phyloP scores from a whole-genome alignment of 2,113 vertebrate genomes.

The Alethe castanea region DNA sequence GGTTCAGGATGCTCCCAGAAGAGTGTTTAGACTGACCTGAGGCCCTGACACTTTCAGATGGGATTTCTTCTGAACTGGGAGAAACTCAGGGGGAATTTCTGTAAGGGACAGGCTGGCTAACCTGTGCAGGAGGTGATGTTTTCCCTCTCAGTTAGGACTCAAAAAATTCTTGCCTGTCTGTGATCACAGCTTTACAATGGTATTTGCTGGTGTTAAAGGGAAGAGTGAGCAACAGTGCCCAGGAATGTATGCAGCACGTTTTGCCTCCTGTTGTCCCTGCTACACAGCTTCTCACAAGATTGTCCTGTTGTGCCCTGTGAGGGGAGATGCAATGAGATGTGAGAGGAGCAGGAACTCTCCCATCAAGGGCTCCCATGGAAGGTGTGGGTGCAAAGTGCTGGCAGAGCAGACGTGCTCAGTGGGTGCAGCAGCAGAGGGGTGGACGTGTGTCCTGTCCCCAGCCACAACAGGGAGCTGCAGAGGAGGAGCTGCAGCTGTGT shows the following conservation, averaged over 20 bases:
- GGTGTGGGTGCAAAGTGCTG: not conserved
- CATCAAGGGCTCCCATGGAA: not conserved
- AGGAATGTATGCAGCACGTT: not conserved
- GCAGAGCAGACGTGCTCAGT: not conserved
- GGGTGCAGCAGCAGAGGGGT: not conserved
- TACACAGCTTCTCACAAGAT: not conserved
- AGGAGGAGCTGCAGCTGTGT: not conserved
- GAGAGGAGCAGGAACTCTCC: not conserved
- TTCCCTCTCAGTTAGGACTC: not conserved
- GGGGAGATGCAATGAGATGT: not conserved
- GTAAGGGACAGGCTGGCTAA: not conserved
- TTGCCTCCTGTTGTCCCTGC: not conserved
- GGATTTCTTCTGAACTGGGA: not conserved
- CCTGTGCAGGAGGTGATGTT: not conserved
- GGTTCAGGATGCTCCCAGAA: not conserved
- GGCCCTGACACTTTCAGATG: not conserved
- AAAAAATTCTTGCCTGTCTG: accelerated
- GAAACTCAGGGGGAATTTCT: not conserved
- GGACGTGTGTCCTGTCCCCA: not conserved
- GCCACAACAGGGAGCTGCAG: not conserved
- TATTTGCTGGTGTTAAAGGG: not conserved
- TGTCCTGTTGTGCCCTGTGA: not conserved
- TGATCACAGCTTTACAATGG: not conserved
- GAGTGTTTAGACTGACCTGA: not conserved
- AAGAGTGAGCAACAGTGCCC: not conserved